Conservation (phyloP, 1,140 invertebrate species). For the Procambarus clarkii region DNA sequence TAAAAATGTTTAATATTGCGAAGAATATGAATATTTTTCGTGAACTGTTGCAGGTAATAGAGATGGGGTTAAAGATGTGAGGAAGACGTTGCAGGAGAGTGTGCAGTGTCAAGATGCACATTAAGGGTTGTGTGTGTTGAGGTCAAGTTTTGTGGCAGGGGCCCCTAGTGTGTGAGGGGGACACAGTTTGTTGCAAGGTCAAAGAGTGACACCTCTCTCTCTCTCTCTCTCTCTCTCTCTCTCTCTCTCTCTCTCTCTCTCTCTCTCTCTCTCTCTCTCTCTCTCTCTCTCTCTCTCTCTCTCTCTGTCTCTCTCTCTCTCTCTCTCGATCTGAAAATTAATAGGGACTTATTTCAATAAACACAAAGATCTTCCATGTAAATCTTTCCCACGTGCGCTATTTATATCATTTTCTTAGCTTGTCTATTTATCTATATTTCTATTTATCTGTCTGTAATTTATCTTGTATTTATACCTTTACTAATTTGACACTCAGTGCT, state of each 20-base stretch:
- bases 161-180: neutral
- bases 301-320: neutral
- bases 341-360: no score
- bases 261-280: constrained; percentile 10
- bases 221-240: constrained; percentile 32
- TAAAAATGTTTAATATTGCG: neutral
- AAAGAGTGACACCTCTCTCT: neutral
- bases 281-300: neutral
- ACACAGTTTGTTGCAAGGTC: neutral
- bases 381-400: no score
- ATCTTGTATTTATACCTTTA: no score
- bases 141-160: neutral
- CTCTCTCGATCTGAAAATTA: no score
- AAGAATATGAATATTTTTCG: neutral
- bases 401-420: no score
- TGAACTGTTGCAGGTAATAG: neutral
- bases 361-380: no score
- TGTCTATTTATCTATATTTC: no score
- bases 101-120: neutral
- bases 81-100: neutral
- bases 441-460: no score
- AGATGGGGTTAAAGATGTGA: neutral
- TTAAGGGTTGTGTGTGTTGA: neutral
- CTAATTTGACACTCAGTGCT: no score
- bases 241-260: constrained; percentile 1